Base-by-base conservation (phyloP, 1,140 invertebrate species). In the Lucilia sericata region DNA sequence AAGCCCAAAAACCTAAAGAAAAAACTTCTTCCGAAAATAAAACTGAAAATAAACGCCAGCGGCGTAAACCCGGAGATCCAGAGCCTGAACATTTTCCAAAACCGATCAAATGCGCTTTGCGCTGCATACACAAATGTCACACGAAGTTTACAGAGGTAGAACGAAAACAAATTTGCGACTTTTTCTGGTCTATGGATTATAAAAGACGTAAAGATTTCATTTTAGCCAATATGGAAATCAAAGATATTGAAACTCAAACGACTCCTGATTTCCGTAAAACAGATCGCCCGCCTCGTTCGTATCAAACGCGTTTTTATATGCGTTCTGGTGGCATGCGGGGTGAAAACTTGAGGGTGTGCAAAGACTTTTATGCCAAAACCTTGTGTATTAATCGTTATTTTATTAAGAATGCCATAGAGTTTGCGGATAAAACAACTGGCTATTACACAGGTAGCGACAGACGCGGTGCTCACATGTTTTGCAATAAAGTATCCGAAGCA, bases 181-280 rank as follows among this genome's bases (percentile, higher is more conserved):
- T 75, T 9, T 84, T 84, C 30, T 84, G 84, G 84, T 51, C 80
- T 9, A 82, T 84, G 81, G 80, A 82, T 13, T 82, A 55, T 36
- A 84, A 84, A n/a, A 25, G 81, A 9, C 84, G 84, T 5, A 84
- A 84, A 76, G 84, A 84, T 76, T 84, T 75, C 30, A 82, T 84
- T 17, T 60, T 84, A 25, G 65, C 80, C 9, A 60, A 70, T 2
- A 82, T 82, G 34, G 84, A 84, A 75, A 74, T 30, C 1, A 70
- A 82, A 55, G 84, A 82, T 21, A 78, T 82, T 21, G 75, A 51
- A n/a, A 36, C 13, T 0, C 74, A 21, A 14, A 84, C 74, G n/a
- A 75, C 84, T 36, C 42, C 80, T 7, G 84, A 84, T 25, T 82
- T 75, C 34, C 84, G 84, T n/a, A 84, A 82, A 74, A 55, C 80